Conservation (phyloP, 2,888 invertebrate species). For the Abscondita cerata region DNA sequence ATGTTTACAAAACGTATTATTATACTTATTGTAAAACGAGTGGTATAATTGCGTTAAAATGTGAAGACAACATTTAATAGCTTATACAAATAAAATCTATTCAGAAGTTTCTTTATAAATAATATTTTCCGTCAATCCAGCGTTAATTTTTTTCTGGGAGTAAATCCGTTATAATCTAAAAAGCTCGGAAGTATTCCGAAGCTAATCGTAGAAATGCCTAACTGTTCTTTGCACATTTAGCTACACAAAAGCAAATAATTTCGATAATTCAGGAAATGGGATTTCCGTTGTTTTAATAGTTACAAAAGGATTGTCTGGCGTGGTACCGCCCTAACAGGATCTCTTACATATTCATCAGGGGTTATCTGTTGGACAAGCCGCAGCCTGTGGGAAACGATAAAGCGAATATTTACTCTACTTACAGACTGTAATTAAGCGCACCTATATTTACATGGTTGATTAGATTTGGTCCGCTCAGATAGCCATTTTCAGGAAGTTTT, state of each 20-base stretch:
- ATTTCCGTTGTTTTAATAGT: conserved; percentile 44
- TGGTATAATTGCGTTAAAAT: no score
- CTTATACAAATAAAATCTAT: no score
- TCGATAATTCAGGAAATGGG: conserved; percentile 36
- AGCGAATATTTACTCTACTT: conserved; percentile 60
- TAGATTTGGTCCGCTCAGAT: conserved; percentile 55
- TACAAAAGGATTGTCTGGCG: conserved; percentile 43
- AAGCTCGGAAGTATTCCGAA: conserved; percentile 11
- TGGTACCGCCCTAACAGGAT: conserved; percentile 38
- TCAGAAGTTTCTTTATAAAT: no score
- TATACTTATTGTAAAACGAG: no score
- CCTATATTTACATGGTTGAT: conserved; percentile 59
- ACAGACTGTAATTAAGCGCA: conserved; percentile 59
- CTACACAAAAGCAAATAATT: conserved; percentile 47
- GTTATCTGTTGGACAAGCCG: conserved; percentile 57
- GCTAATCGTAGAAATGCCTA: conserved; percentile 19
- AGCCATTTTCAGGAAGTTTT: conserved; percentile 57
- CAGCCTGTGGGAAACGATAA: conserved; percentile 56
- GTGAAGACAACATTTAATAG: no score
- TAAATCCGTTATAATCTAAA: conserved; percentile 20
- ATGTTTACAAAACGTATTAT: no score
- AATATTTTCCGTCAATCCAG: no score
- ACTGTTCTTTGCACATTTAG: conserved; percentile 24
- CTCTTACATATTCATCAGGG: conserved; percentile 58
- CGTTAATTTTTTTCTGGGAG: conserved; percentile 10